Evolutionary conservation across 1,140 invertebrate species (phyloP), one percentile per base, ranked within the genome.

Genomic region (Micrasema minimum): DNA sequence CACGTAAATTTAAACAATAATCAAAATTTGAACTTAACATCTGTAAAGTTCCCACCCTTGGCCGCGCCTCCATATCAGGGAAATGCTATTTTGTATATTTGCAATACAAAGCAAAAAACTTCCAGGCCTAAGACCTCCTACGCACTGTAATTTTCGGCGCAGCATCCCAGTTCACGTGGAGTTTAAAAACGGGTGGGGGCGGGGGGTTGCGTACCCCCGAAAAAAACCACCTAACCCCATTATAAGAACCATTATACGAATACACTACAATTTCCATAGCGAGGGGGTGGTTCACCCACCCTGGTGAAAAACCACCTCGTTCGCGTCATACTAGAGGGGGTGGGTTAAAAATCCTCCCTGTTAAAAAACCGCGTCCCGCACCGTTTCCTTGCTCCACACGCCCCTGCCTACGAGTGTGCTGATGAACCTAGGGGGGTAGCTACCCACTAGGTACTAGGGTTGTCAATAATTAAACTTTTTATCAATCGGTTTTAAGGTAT

Each of bases 171-270:
- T 35, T 26, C 46, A 23, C 31, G 50, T n/a, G n/a, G n/a, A n/a
- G n/a, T n/a, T n/a, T n/a, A n/a, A n/a, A n/a, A n/a, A n/a, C n/a
- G n/a, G n/a, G n/a, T n/a, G 37, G 41, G 48, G 26, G 64, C 38
- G 31, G 43, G 61, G 62, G 22, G 45, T 41, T 41, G 14, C 57
- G 41, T 6, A 6, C 64, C 48, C 61, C 59, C 72, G 62, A 57
- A 74, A 70, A 74, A 74, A 74, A 71, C 69, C 72, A 68, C 72
- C 72, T 74, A 74, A 74, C 72, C 72, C 72, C 72, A 74, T 74
- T 74, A 74, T 74, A 74, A 74, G 72, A 67, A 71, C 72, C 72
- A 68, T 70, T 74, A 73, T 73, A 73, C 72, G 57, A 66, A 62
- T 62, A 72, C 68, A 67, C 61, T 74, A 68, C 72, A 68, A 74